Conservation (phyloP, 2,797 vertebrate species). For the Arrhamphus sclerolepis region DNA sequence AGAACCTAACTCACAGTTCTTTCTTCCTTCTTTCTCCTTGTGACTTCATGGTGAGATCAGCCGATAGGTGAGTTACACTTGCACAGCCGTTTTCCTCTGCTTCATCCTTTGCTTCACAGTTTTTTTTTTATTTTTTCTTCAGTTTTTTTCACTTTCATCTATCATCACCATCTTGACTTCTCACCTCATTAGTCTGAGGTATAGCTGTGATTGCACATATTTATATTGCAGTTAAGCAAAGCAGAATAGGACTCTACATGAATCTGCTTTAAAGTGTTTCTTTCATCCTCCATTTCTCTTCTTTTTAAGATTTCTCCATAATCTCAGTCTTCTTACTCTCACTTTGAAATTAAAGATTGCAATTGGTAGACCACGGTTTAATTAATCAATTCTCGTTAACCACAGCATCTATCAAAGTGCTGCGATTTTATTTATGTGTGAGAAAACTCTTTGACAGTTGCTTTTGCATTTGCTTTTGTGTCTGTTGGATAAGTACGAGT, state of each 20-base stretch:
- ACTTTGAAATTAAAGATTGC: background rate
- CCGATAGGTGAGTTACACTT: conserved; percentile 63
- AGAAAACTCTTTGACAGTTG: conserved; percentile 63
- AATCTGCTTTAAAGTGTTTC: background rate
- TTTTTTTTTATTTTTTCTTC: background rate
- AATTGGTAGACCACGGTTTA: conserved; percentile 11
- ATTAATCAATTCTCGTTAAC: conserved; percentile 51
- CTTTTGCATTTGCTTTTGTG: conserved; percentile 78
- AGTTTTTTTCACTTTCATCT: background rate
- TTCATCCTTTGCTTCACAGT: background rate
- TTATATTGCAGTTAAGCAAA: background rate
- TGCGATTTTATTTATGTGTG: conserved; percentile 57
- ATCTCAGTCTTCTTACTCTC: conserved; percentile 12
- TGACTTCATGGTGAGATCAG: conserved; percentile 64
- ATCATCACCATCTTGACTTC: background rate
- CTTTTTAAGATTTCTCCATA: conserved; percentile 8
- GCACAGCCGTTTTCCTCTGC: conserved; percentile 3
- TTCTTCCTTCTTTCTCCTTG: conserved; percentile 53
- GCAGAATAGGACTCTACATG: conserved; percentile 1
- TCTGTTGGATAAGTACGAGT: conserved; percentile 65
- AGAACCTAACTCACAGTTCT: conserved; percentile 58
- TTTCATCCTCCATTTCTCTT: conserved; percentile 11
- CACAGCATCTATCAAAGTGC: conserved; percentile 36
- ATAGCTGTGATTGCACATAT: background rate
- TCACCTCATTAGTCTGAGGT: background rate